A percentile compares a stretch with the other conserved stretches of the same genome.
Evolutionary conservation across 2,888 invertebrate species (phyloP).

Genomic region (Latrodectus elegans): DNA sequence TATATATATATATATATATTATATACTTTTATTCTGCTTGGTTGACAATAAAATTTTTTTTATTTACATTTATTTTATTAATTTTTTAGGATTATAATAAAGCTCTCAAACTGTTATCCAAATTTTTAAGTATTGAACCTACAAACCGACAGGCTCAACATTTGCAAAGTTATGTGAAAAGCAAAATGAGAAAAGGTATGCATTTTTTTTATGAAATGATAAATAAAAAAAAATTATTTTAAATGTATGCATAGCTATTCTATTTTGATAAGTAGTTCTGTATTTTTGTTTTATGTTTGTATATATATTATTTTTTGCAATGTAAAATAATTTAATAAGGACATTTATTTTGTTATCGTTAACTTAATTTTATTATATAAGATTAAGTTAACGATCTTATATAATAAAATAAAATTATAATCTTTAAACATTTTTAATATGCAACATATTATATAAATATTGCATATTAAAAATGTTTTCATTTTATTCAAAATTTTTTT

Average conservation of each 20-base stretch:
- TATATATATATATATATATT: too few relatives aligned
- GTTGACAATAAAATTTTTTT: background rate
- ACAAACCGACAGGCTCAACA: constrained; percentile 90
- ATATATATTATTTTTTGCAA: background rate
- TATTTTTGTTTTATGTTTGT: background rate
- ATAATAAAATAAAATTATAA: too few relatives aligned
- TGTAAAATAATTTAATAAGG: background rate
- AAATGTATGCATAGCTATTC: too few relatives aligned
- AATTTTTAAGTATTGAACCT: constrained; percentile 87
- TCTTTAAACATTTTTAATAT: too few relatives aligned
- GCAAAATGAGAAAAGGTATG: constrained; percentile 88
- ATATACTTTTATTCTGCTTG: background rate
- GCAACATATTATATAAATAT: too few relatives aligned
- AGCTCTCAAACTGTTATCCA: constrained; percentile 87
- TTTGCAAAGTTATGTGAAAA: constrained; percentile 87
- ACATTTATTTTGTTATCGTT: background rate
- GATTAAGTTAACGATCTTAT: too few relatives aligned
- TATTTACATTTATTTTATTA: background rate
- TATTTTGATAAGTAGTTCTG: background rate
- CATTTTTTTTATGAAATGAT: background rate
- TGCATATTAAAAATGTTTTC: too few relatives aligned
- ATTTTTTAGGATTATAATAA: constrained; percentile 84
- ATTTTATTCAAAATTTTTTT: too few relatives aligned
- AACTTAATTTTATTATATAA: background rate
- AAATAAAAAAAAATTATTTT: too few relatives aligned